Evolutionary conservation across 2,797 vertebrate genomes (phyloP), one percentile per base, ranked within the genome.

Genomic region (Mormyrus hasselquistii): DNA sequence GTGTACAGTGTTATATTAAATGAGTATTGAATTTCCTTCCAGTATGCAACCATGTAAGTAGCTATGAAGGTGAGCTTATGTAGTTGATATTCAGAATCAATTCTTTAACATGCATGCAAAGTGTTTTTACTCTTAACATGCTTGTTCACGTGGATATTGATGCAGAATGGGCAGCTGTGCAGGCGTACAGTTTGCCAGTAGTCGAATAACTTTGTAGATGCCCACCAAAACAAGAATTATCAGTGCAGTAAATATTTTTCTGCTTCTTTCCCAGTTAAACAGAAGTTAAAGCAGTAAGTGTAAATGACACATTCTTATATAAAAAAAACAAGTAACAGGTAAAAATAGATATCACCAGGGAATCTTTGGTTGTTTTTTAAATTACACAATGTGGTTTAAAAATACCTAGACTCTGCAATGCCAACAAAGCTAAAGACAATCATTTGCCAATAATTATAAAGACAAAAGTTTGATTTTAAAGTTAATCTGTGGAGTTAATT

Each of bases 281-380:
- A 41, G 79, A 84, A 50, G 79, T 84, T 84, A 84, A 50, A 50
- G 41, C 44, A n/a, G 41, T 50, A 50, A 47, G 19, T 84, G 47
- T 50, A 22, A 84, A 49, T 84, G 19, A 84, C 79, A 47, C 41
- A 12, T 84, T 84, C 79, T 84, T 84, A 84, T 25, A 84, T 84
- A 84, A 84, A 84, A 84, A 76, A 83, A 59, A 47, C 7, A 47
- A 84, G 8, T 44, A 84, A 22, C 41, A 50, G 47, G 73, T 79
- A 38, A 50, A 84, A 84, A 84, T 47, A 50, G 19, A 84, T 50
- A 84, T 2, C 79, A 49, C 44, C 38, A 25, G 41, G 79, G 79
- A 83, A 25, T 83, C 79, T 83, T 22, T 84, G n/a, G 47, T 84
- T 84, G 19, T 22, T 47, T 10, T 84, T 47, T 47, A 47, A 49